Conservation (phyloP, 2,113 vertebrate species). For the Scatophagus argus region DNA sequence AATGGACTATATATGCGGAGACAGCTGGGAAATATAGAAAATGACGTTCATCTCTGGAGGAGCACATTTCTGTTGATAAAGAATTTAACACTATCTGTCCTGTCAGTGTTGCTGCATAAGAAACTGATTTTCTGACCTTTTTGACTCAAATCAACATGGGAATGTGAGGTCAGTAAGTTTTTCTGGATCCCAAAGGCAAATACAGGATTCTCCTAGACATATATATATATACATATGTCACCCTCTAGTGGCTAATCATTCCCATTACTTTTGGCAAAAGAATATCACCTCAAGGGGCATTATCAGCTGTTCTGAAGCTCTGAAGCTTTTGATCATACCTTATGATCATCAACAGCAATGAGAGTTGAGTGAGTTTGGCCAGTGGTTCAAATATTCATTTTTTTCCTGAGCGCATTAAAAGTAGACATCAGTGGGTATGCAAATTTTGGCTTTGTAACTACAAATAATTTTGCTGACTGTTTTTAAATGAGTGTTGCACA, state of each 20-base stretch:
- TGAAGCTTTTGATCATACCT: not conserved
- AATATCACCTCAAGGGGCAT: not conserved
- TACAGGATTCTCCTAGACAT: not conserved
- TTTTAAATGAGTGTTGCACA: not conserved
- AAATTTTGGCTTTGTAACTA: not conserved
- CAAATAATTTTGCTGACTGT: not conserved
- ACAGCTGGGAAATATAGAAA: not conserved
- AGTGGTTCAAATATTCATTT: not conserved
- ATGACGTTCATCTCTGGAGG: conserved; percentile 1
- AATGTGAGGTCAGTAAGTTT: not conserved
- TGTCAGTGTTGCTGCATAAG: not conserved
- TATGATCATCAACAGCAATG: not conserved
- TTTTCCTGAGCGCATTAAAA: too few relatives aligned
- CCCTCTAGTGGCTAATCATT: conserved; percentile 40
- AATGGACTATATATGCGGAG: not conserved
- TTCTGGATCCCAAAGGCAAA: not conserved
- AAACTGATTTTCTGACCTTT: not conserved
- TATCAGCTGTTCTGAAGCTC: not conserved
- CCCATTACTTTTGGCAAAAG: not conserved
- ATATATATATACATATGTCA: not conserved
- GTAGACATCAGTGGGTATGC: too few relatives aligned
- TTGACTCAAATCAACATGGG: not conserved
- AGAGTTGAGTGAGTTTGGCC: not conserved
- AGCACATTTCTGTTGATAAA: not conserved
- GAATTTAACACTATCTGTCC: not conserved